phyloP scores from a whole-genome alignment of 2,888 invertebrate genomes.

The Meliscaeva auricollis region DNA sequence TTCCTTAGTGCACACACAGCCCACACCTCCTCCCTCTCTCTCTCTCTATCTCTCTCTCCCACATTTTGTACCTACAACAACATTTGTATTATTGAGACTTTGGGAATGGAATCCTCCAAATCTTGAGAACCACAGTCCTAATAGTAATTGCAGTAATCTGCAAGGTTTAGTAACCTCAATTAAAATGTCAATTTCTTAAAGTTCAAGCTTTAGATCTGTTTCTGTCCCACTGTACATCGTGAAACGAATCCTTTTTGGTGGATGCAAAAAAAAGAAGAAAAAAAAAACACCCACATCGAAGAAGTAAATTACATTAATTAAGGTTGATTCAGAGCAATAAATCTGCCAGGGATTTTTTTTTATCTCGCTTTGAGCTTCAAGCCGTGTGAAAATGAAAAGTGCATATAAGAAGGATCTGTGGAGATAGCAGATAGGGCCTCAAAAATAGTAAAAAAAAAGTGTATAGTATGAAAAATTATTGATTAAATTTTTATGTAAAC shows the following conservation, averaged over 20 bases:
- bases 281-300: not conserved
- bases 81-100: too few species aligned
- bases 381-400: slow-evolving; percentile 46
- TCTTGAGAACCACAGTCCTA: too few species aligned
- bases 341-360: slow-evolving; percentile 58
- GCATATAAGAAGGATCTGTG: slow-evolving; percentile 13
- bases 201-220: too few species aligned
- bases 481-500: slow-evolving; percentile 59
- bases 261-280: not conserved
- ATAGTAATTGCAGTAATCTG: too few species aligned
- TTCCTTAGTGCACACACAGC: too few species aligned
- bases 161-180: too few species aligned
- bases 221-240: not conserved
- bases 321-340: slow-evolving; percentile 69
- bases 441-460: too few species aligned
- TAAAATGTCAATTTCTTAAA: too few species aligned
- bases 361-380: slow-evolving; percentile 44
- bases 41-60: too few species aligned
- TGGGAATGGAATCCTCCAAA: too few species aligned
- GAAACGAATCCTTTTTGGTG: slow-evolving; percentile 1
- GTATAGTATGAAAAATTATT: slow-evolving; percentile 51
- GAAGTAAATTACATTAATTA: slow-evolving; percentile 73
- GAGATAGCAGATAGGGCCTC: not conserved
- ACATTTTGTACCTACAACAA: too few species aligned
- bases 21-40: too few species aligned